These are phyloP conservation scores for Henricia sp. DNA, from an alignment of 53 echinoderm and acorn worm genomes.

Conservation along the genomic window DNA sequence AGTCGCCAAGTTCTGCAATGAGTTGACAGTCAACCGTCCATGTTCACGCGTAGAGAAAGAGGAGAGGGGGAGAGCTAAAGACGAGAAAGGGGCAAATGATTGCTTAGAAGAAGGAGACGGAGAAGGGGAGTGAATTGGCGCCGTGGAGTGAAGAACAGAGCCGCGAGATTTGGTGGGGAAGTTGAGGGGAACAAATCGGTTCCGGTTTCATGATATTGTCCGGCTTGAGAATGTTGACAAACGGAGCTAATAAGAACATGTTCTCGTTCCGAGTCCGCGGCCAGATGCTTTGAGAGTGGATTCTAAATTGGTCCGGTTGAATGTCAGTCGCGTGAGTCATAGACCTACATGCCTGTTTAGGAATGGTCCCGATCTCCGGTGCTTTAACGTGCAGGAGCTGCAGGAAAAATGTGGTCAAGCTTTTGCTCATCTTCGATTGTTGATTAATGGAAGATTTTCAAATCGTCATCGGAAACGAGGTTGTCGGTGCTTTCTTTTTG, in stretches of 20 bases:
- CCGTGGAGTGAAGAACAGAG: background rate
- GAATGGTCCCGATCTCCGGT: too few species aligned
- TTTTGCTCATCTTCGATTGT: too few species aligned
- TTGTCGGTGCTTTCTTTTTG: too few species aligned
- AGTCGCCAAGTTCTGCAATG: constrained; percentile 35
- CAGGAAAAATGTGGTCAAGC: too few species aligned
- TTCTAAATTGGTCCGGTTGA: too few species aligned
- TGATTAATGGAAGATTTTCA: too few species aligned
- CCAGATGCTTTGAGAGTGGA: too few species aligned
- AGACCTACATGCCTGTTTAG: too few species aligned
- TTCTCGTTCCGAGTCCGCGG: too few species aligned
- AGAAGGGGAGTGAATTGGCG: background rate
- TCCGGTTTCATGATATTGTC: background rate
- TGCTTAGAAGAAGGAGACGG: background rate
- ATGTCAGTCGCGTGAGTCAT: too few species aligned
- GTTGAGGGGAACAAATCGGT: background rate
- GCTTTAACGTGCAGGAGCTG: too few species aligned
- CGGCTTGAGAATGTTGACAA: background rate
- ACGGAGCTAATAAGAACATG: background rate
- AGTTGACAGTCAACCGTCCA: background rate
- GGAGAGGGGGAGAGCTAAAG: background rate
- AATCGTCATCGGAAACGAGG: too few species aligned
- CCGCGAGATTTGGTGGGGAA: background rate
- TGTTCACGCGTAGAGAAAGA: background rate
- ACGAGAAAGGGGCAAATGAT: background rate